Evolutionary conservation across 2,888 invertebrate species (phyloP).

Genomic region (Chalcis sispes): DNA sequence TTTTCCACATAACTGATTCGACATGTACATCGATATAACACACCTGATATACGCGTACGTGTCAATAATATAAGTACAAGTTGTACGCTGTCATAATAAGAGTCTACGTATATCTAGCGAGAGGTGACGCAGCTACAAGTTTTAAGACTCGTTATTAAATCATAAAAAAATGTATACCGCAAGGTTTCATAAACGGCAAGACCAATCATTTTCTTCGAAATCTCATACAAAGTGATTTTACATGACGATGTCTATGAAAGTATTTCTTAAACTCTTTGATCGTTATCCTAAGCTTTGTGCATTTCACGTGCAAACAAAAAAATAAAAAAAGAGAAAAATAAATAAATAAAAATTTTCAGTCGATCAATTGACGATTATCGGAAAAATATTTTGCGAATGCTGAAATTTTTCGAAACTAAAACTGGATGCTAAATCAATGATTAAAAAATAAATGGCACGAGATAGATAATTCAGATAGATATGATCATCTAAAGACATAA

Average conservation of each 20-base stretch:
- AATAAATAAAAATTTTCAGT: no score
- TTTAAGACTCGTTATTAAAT: conserved; percentile 39
- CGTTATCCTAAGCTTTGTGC: not conserved
- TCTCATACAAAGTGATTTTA: conserved; percentile 10
- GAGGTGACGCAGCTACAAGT: conserved; percentile 14
- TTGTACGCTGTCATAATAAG: conserved; percentile 43
- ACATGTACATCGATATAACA: not conserved
- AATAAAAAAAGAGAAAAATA: no score
- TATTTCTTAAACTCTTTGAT: conserved; percentile 13
- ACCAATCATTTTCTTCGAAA: not conserved
- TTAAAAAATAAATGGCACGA: conserved; percentile 9
- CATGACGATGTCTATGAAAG: conserved; percentile 6
- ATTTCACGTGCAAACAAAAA: no score
- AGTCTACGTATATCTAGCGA: conserved; percentile 43
- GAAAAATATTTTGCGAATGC: not conserved
- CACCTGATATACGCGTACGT: conserved; percentile 19
- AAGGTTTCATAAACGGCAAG: conserved; percentile 5
- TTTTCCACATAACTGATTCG: conserved; percentile 12
- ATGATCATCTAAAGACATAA: conserved; percentile 10
- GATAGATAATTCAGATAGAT: conserved; percentile 28
- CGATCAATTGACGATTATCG: not conserved
- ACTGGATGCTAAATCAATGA: conserved; percentile 15
- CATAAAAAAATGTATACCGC: conserved; percentile 5
- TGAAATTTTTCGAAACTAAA: not conserved
- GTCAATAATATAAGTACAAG: conserved; percentile 36